Evolutionary conservation across 2,797 vertebrate species (phyloP), one percentile per base, ranked within the genome.

Genomic region (Brotula barbata): DNA sequence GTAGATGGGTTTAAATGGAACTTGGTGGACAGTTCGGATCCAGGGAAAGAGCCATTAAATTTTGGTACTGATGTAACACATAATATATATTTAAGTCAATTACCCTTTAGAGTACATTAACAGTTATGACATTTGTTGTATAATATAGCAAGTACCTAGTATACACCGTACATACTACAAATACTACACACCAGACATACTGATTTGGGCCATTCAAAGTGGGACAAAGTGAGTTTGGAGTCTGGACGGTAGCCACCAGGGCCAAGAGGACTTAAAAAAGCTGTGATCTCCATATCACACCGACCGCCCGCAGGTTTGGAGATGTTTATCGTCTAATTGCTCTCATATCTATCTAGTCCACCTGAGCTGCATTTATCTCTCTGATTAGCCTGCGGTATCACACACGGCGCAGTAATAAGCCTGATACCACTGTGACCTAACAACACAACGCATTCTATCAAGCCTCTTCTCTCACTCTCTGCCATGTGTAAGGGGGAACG

Each of bases 271-370:
- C 58, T 71, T 22, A 36, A 62, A 58, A 65, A 55, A 68, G 34
- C 59, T 46, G 17, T 11, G 57, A 72, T 75, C 55, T 70, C 39
- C 53, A 65, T 71, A 64, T 58, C 64, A 43, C 46, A 16, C 40
- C 20, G 39, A 37, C 59, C 54, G 44, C 47, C 50, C 61, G 64
- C 69, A 50, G 77, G 64, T 65, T 36, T 63, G 46, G 58, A 71
- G 73, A 79, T 71, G 72, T 40, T 45, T 74, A 71, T 78, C 80
- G 58, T 42, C 47, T 80, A 78, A 82, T 80, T 78, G 70, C 76
- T 61, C 61, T 66, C 17, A 48, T 68, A 78, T 77, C 68, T 64
- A 15, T 63, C 45, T 36, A 40, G 52, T 62, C 54, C 51, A 75
- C 64, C 78, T 74, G 68, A 77, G 71, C 43, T 43, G 40, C 55